Evolutionary conservation across 1,140 invertebrate species (phyloP), one percentile per base, ranked within the genome.

Genomic region (Scaptomyza pallida): DNA sequence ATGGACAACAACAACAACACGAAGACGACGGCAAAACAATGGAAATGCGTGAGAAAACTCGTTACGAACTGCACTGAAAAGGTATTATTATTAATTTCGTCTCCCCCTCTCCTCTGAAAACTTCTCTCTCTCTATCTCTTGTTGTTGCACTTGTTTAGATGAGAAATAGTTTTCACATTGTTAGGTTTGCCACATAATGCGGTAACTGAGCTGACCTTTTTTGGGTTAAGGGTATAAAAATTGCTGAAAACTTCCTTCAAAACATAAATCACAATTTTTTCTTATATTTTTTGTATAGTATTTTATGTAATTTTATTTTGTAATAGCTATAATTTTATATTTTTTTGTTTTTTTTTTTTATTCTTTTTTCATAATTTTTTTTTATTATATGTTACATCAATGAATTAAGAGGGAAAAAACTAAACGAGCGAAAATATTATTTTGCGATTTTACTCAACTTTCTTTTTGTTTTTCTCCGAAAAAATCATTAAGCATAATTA

Each of bases 91-190:
- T 26, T 26, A 26, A 26, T 21, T 2, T 21, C 4, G 72, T 70
- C 63, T 63, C 16, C 56, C 69, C 6, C 26, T 10, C 26, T 30
- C 62, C 40, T n/a, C 26, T 59, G 48, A 54, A n/a, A n/a, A n/a
- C n/a, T n/a, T n/a, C n/a, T n/a, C n/a, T n/a, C n/a, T n/a, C n/a
- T n/a, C n/a, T n/a, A n/a, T n/a, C n/a, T 60, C 62, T 60, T 56
- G 45, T 43, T 73, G 78, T 71, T 88, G 82, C 82, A 88, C 82
- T 88, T 88, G 82, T 88, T 88, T 88, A 72, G 82, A 82, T 88
- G 82, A 75, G 82, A 88, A 88, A 78, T 70, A 62, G 44, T 62
- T 67, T 78, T 60, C 74, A 54, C 56, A 44, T 67, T 41, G 78
- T 73, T 59, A 40, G 45, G 37, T 71, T 81, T 82, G 60, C 59